Conservation (phyloP, 2,888 invertebrate genomes). For the Crematogaster levior region DNA sequence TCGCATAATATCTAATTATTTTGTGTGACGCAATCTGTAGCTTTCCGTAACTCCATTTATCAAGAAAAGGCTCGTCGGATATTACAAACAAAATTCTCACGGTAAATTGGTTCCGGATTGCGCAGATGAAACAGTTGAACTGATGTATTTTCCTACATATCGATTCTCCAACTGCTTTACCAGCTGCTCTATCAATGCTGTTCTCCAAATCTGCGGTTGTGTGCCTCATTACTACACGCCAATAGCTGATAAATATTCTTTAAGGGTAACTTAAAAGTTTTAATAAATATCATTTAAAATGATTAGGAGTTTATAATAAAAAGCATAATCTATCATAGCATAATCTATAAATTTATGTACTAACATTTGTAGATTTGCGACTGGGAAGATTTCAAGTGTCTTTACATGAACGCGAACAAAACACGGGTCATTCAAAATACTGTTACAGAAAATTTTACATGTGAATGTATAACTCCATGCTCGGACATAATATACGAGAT, state of each 20-base stretch:
- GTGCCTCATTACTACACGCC: slow-evolving; percentile 79
- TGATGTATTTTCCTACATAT: slow-evolving; percentile 79
- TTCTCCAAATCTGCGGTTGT: slow-evolving; percentile 78
- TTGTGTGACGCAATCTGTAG: slow-evolving; percentile 39
- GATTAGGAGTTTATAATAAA: neutral
- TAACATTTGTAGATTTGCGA: slow-evolving; percentile 51
- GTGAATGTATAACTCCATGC: slow-evolving; percentile 60
- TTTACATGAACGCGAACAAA: slow-evolving; percentile 18
- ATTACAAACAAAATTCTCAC: slow-evolving; percentile 7
- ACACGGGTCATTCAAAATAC: slow-evolving; percentile 42
- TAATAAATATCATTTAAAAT: neutral
- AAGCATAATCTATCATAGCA: neutral
- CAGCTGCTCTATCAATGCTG: slow-evolving; percentile 74
- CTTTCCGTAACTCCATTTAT: slow-evolving; percentile 40
- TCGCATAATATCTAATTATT: neutral
- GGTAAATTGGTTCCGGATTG: slow-evolving; percentile 40
- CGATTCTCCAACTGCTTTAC: slow-evolving; percentile 79
- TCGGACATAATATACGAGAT: slow-evolving; percentile 27
- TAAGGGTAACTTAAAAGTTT: slow-evolving; percentile 49
- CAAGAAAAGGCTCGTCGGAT: neutral
- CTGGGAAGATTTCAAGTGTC: slow-evolving; percentile 37
- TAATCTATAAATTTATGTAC: neutral
- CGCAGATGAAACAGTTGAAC: slow-evolving; percentile 60
- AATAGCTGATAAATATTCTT: slow-evolving; percentile 60
- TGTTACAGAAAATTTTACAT: slow-evolving; percentile 34